A percentile compares a stretch with the other conserved stretches of the same genome.
Conservation (phyloP, 1,140 invertebrate species). For the Uloborus diversus region DNA sequence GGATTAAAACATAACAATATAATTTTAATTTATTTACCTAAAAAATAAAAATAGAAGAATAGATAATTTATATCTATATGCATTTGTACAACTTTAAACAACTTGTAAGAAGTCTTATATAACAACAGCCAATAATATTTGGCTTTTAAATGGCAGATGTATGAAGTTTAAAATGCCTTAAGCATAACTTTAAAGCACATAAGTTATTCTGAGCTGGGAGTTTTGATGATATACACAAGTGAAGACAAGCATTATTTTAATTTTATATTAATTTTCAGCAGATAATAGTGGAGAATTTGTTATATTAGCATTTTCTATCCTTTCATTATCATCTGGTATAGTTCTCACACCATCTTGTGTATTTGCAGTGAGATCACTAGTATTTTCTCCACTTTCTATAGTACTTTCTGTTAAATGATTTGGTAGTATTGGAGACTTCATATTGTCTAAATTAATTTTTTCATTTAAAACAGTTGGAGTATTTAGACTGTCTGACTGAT, state of each 20-base stretch:
- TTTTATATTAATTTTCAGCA: conserved; percentile 7
- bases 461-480: too few species aligned
- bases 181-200: neutral
- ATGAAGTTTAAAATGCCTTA: neutral
- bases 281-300: neutral
- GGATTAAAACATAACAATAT: conserved; percentile 42
- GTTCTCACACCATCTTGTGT: neutral
- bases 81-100: conserved; percentile 14
- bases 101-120: neutral
- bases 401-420: neutral
- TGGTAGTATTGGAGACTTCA: neutral
- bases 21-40: conserved; percentile 23
- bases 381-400: neutral
- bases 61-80: conserved; percentile 41
- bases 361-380: neutral
- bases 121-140: neutral
- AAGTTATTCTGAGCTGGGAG: neutral
- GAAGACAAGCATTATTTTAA: neutral
- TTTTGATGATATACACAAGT: neutral
- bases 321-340: neutral
- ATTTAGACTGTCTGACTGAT: neutral
- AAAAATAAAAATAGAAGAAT: conserved; percentile 22
- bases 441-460: neutral
- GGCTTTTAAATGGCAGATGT: neutral
- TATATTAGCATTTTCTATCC: neutral